Evolutionary conservation across 2,113 vertebrate species (phyloP), one percentile per base, ranked within the genome.

Genomic region (Mormyrus iriodes): DNA sequence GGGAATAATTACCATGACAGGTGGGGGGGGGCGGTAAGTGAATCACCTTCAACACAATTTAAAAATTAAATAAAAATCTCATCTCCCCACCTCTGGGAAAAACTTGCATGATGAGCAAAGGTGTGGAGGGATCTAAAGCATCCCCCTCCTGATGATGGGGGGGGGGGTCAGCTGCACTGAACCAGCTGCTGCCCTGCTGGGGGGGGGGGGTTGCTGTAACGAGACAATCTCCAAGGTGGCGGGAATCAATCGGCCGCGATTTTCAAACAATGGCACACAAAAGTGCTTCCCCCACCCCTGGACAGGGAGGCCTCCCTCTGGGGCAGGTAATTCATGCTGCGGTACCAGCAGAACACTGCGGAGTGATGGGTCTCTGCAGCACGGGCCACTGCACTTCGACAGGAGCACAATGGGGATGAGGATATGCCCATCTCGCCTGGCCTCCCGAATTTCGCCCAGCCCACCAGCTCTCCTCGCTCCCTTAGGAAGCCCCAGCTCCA

Each of bases 201-300:
- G 42, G 5, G 15, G 3, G 15, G n/a, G n/a, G n/a, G 2, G 31
- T 31, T 42, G 0, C 53, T 24, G 39, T 49, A 19, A 46, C 27
- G 49, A 49, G 21, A n/a, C 19, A 13, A 48, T 88, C 73, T 51
- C 87, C 87, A 88, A 48, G 87, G 65, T 52, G 87, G 76, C 65
- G 21, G 79, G 24, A 61, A 61, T 61, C 58, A 61, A 61, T 61
- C 58, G 9, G 58, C 24, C 58, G 58, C 24, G 8, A 61, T 61
- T 61, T 61, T 61, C 58, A 61, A 61, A n/a, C 58, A 61, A 27
- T 61, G 58, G 24, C 58, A 61, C 55, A 48, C 46, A 8, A 48
- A 48, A 48, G 5, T 4, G 46, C 46, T 48, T 48, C 46, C 46
- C 46, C 46, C 46, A 48, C 46, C 46, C 46, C 46, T 48, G 4